Evolutionary conservation across 2,888 invertebrate genomes (phyloP).

Genomic region (Brassicogethes aeneus): DNA sequence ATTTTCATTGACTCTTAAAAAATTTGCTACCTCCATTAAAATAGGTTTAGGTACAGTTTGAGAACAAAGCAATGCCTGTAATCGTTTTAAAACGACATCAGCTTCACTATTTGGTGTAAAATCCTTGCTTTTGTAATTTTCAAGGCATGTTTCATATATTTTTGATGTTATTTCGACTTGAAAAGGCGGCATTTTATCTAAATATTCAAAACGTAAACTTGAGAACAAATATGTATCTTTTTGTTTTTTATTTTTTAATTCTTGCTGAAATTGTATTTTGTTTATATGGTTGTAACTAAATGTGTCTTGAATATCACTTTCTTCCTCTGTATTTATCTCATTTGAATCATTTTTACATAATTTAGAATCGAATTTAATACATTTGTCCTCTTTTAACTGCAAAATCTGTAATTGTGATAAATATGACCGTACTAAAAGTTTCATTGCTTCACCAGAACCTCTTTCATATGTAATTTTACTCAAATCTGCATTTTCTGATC

Average conservation of each 20-base stretch:
- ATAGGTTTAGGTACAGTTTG: slow-evolving; percentile 47
- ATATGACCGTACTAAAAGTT: slow-evolving; percentile 53
- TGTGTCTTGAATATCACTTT: slow-evolving; percentile 26
- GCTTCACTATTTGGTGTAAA: slow-evolving; percentile 20
- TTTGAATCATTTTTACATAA: slow-evolving; percentile 8
- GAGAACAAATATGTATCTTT: slow-evolving; percentile 40
- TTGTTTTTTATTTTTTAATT: slow-evolving; percentile 18
- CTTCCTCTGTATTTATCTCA: slow-evolving; percentile 17
- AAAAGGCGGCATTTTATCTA: slow-evolving; percentile 46
- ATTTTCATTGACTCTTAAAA: slow-evolving; percentile 48
- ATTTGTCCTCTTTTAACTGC: slow-evolving; percentile 29
- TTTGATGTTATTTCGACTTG: slow-evolving; percentile 35
- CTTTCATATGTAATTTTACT: slow-evolving; percentile 38
- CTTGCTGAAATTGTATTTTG: slow-evolving; percentile 23
- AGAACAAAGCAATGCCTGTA: slow-evolving; percentile 52
- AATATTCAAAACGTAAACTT: slow-evolving; percentile 40
- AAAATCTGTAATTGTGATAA: slow-evolving; percentile 40
- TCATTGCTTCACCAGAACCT: slow-evolving; percentile 47
- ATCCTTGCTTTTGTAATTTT: slow-evolving; percentile 18
- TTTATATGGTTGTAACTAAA: slow-evolving; percentile 26
- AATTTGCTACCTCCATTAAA: slow-evolving; percentile 52
- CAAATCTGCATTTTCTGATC: slow-evolving; percentile 30
- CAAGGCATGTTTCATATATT: slow-evolving; percentile 29
- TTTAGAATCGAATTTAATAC: slow-evolving; percentile 5
- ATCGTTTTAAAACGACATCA: slow-evolving; percentile 32